These are phyloP conservation scores for Sitobion miscanthi DNA, from an alignment of 1,140 invertebrate species.

Conservation along the genomic window DNA sequence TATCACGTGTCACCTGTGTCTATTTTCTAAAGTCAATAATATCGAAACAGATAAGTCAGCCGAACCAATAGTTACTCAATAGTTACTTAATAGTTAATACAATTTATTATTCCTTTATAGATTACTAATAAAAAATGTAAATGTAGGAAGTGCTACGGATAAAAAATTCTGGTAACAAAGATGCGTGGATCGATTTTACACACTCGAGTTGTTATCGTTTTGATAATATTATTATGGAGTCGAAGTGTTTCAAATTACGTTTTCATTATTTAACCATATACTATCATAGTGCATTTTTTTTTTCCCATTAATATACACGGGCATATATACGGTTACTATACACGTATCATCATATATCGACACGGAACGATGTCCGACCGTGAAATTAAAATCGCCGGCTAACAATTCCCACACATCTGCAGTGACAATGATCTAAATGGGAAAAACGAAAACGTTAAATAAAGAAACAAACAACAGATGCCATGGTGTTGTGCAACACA, in stretches of 20 bases:
- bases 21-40: background rate
- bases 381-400: constrained; percentile 37
- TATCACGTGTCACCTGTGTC: background rate
- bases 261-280: background rate
- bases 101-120: background rate
- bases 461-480: constrained; percentile 26
- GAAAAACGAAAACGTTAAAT: background rate
- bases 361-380: constrained; percentile 18
- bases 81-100: background rate
- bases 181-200: background rate
- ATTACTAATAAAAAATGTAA: background rate
- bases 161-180: background rate
- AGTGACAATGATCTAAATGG: constrained; percentile 16
- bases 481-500: background rate
- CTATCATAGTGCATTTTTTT: too few species aligned
- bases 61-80: background rate
- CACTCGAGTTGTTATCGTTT: background rate
- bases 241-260: constrained; percentile 23
- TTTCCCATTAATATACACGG: background rate
- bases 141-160: background rate
- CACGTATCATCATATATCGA: background rate
- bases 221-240: background rate
- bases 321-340: background rate
- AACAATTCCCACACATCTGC: constrained; percentile 4
- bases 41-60: background rate